phyloP scores from a whole-genome alignment of 2,113 vertebrate genomes.

The Elaphurus davidianus region DNA sequence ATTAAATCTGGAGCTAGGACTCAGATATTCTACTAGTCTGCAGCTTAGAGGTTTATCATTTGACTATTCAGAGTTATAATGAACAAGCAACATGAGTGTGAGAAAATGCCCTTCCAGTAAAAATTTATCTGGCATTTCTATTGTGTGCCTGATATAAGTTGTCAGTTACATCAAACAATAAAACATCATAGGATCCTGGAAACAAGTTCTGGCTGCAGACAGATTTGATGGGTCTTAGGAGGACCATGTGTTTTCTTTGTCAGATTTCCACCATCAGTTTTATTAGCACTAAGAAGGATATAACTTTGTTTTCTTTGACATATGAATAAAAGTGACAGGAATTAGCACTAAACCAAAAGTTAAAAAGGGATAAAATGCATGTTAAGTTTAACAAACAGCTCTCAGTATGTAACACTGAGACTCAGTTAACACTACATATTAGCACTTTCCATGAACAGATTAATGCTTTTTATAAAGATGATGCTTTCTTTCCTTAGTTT shows the following conservation, averaged over 20 bases:
- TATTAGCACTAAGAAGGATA: neutral
- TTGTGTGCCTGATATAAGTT: neutral
- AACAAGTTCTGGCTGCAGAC: neutral
- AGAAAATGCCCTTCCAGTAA: neutral
- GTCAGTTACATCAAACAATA: neutral
- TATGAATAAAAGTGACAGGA: slow-evolving; percentile 7
- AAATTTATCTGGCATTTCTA: slow-evolving; percentile 13
- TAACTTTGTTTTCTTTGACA: slow-evolving; percentile 22
- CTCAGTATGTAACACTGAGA: neutral
- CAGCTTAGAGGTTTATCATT: neutral
- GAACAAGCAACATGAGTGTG: neutral
- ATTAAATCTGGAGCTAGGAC: neutral
- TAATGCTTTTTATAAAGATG: neutral
- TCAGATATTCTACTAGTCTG: neutral
- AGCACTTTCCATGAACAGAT: neutral
- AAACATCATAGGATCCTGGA: neutral
- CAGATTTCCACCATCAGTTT: neutral
- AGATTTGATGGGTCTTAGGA: neutral
- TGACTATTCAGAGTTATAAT: neutral
- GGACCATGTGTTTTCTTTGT: slow-evolving; percentile 22
- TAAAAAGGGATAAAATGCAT: neutral
- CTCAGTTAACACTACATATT: neutral
- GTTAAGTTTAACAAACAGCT: neutral
- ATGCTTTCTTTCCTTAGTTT: neutral
- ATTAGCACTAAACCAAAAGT: neutral